Conservation (phyloP, 1,140 invertebrate genomes). For the Archivesica marissinica region DNA sequence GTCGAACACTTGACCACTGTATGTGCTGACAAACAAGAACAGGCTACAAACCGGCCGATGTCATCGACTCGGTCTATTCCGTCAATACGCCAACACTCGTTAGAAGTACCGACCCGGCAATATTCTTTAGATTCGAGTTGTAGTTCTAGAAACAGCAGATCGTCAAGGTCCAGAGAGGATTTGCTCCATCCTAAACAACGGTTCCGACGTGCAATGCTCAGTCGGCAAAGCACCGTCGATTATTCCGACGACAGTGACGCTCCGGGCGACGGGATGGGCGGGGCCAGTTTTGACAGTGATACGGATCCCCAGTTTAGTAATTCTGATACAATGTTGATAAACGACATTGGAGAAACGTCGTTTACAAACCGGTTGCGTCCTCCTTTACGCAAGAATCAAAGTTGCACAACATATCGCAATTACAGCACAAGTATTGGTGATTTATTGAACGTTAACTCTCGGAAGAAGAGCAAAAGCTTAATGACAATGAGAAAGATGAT, state of each 20-base stretch:
- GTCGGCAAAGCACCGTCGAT: conserved; percentile 42
- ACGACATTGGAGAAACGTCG: conserved; percentile 15
- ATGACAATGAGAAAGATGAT: conserved; percentile 19
- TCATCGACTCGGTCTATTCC: neutral
- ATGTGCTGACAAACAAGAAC: conserved; percentile 26
- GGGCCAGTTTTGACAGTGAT: conserved; percentile 39
- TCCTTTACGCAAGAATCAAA: conserved; percentile 27
- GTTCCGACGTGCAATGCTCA: conserved; percentile 37
- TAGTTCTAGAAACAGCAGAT: conserved; percentile 32
- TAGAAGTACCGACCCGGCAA: conserved; percentile 15
- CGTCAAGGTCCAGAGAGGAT: conserved; percentile 34
- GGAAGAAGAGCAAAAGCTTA: conserved; percentile 38
- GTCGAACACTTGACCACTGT: conserved; percentile 49
- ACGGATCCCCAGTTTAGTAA: neutral
- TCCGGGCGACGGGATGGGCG: neutral
- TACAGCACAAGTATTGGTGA: conserved; percentile 5
- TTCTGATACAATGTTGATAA: conserved; percentile 6
- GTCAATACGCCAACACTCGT: conserved; percentile 24
- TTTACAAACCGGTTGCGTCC: conserved; percentile 11
- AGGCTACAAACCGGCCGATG: neutral
- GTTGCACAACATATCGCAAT: conserved; percentile 36
- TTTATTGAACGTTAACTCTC: neutral
- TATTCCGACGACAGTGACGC: conserved; percentile 40
- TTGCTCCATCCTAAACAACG: conserved; percentile 27
- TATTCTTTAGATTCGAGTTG: conserved; percentile 28